These are phyloP conservation scores for Temnothorax rugatulus DNA, from an alignment of 2,888 invertebrate species.

Conservation along the genomic window DNA sequence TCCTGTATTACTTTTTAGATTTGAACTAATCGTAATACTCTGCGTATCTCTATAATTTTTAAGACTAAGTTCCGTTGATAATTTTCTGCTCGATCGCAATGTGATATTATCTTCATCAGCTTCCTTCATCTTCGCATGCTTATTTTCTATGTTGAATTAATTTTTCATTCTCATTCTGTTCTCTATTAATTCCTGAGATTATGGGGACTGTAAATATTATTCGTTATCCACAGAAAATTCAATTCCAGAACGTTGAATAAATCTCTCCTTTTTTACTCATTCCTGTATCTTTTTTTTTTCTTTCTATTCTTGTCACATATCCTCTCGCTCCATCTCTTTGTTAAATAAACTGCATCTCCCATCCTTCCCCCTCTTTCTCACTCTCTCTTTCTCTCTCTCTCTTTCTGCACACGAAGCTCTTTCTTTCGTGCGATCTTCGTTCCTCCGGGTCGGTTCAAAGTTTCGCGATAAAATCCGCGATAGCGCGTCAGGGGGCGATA, in stretches of 20 bases:
- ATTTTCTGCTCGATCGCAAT: background rate
- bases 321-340: slow-evolving; percentile 44
- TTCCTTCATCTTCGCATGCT: background rate
- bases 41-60: background rate
- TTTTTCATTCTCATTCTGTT: background rate
- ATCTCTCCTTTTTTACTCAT: slow-evolving; percentile 2
- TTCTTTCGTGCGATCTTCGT: slow-evolving; percentile 72
- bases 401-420: slow-evolving; percentile 39
- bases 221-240: slow-evolving; percentile 14
- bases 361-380: background rate
- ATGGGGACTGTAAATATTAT: background rate
- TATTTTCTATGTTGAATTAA: background rate
- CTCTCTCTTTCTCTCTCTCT: slow-evolving; percentile 39
- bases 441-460: slow-evolving; percentile 75
- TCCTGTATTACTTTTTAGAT: background rate
- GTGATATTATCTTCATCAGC: background rate
- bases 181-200: slow-evolving; percentile 11
- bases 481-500: slow-evolving; percentile 73
- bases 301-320: slow-evolving; percentile 27
- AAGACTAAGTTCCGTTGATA: background rate
- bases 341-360: slow-evolving; percentile 42
- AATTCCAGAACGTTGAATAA: slow-evolving; percentile 28
- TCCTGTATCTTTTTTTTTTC: slow-evolving; percentile 44
- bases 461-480: slow-evolving; percentile 79
- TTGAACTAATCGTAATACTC: background rate